A percentile compares a stretch with the other conserved stretches of the same genome.
phyloP scores from a whole-genome alignment of 2,888 invertebrate species.

The Melinaea menophilus region DNA sequence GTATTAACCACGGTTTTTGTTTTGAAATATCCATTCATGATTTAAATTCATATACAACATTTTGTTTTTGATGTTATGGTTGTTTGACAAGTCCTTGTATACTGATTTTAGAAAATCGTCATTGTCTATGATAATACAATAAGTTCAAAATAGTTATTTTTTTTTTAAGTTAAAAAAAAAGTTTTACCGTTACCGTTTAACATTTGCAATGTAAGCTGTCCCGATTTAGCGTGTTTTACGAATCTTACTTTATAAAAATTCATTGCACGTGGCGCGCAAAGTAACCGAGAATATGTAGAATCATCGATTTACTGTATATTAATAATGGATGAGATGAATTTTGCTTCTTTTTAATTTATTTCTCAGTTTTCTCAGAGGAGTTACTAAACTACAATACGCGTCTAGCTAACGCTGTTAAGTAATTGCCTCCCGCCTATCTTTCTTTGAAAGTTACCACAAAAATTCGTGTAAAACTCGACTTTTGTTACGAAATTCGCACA shows the following conservation, averaged over 20 bases:
- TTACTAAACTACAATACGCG: too few relatives aligned
- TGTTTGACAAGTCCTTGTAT: neutral
- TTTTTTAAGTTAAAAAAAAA: too few relatives aligned
- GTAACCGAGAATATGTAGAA: neutral
- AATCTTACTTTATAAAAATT: neutral
- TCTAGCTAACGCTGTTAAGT: neutral
- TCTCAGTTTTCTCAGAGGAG: too few relatives aligned
- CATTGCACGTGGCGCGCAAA: neutral
- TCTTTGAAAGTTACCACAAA: conserved; percentile 17
- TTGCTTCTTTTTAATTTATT: too few relatives aligned
- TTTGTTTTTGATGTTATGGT: neutral
- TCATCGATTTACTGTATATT: too few relatives aligned
- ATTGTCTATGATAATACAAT: neutral
- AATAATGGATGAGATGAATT: too few relatives aligned
- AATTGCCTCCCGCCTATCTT: neutral
- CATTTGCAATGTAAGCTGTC: conserved; percentile 4
- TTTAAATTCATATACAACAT: neutral
- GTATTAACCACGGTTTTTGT: neutral
- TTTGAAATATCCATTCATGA: neutral
- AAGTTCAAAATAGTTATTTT: too few relatives aligned
- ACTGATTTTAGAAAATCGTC: neutral
- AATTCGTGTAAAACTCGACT: conserved; percentile 20
- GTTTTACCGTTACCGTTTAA: neutral
- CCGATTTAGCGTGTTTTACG: neutral
- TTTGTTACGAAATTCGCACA: conserved; percentile 31